phyloP scores from a whole-genome alignment of 1,140 invertebrate species.

The Mycetomoellerius zeteki region DNA sequence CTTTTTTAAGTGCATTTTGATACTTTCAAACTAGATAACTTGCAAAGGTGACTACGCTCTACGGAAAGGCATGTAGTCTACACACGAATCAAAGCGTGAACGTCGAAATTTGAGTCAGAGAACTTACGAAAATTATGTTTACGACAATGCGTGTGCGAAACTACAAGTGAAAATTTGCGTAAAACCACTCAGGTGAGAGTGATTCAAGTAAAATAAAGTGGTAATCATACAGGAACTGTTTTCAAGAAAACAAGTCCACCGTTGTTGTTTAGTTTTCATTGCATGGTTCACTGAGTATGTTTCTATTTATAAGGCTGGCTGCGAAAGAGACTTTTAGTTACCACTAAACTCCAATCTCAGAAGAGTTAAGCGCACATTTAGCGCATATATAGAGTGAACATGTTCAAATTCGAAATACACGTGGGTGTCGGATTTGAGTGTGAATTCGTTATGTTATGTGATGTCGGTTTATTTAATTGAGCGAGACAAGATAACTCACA shows the following conservation, averaged over 20 bases:
- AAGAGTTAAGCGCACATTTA: slow-evolving; percentile 20
- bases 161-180: slow-evolving; percentile 44
- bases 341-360: slow-evolving; percentile 1
- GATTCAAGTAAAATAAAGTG: slow-evolving; percentile 51
- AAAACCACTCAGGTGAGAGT: slow-evolving; percentile 68
- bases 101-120: not conserved
- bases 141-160: slow-evolving; percentile 39
- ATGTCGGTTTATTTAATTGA: not conserved
- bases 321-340: slow-evolving; percentile 69
- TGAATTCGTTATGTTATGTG: slow-evolving; percentile 41
- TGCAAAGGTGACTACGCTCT: not conserved
- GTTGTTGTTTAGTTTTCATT: slow-evolving; percentile 22
- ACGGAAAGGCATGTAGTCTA: not conserved
- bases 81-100: slow-evolving; percentile 11
- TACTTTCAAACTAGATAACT: slow-evolving; percentile 20
- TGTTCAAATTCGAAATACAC: slow-evolving; percentile 55
- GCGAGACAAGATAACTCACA: not conserved
- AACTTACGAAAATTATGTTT: slow-evolving; percentile 26
- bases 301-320: slow-evolving; percentile 78
- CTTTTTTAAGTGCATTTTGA: slow-evolving; percentile 3
- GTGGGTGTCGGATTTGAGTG: slow-evolving; percentile 63
- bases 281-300: slow-evolving; percentile 75
- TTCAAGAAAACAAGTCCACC: slow-evolving; percentile 25
- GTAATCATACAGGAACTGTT: slow-evolving; percentile 62
- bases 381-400: not conserved